Conservation (phyloP, 2,888 invertebrate genomes). For the Diploptera punctata region DNA sequence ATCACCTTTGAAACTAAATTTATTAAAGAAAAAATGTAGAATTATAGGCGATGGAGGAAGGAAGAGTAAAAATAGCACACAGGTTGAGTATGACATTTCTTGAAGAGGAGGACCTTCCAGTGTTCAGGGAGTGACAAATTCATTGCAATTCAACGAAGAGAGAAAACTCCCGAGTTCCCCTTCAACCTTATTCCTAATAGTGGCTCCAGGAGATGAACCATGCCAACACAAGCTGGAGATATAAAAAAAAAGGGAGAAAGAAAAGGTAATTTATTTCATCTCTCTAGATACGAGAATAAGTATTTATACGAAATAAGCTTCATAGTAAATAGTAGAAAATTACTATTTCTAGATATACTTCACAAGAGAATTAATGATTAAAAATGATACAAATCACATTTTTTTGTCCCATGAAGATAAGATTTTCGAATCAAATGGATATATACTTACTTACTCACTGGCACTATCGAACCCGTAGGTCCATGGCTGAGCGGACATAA, state of each 20-base stretch:
- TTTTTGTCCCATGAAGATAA: too few relatives aligned
- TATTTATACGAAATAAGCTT: too few relatives aligned
- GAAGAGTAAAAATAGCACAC: constrained; percentile 11
- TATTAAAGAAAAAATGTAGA: background rate
- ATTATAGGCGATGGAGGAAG: background rate
- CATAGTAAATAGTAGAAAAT: too few relatives aligned
- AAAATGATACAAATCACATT: too few relatives aligned
- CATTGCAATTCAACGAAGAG: constrained; percentile 19
- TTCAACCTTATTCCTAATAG: background rate
- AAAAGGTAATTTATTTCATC: background rate
- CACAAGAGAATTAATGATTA: too few relatives aligned
- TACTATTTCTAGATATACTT: too few relatives aligned
- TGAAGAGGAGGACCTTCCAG: background rate
- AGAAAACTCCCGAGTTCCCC: background rate
- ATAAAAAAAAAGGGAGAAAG: background rate
- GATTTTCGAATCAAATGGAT: too few relatives aligned
- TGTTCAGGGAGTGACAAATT: constrained; percentile 17
- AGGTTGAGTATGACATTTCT: constrained; percentile 22
- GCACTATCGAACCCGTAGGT: too few relatives aligned
- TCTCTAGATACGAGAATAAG: background rate
- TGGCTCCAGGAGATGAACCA: background rate
- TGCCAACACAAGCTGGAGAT: too few relatives aligned
- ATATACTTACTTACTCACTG: too few relatives aligned
- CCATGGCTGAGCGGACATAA: too few relatives aligned
- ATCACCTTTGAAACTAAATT: constrained; percentile 26